Conservation (phyloP, 1,140 invertebrate species). For the Caenorhabditis tropicalis region DNA sequence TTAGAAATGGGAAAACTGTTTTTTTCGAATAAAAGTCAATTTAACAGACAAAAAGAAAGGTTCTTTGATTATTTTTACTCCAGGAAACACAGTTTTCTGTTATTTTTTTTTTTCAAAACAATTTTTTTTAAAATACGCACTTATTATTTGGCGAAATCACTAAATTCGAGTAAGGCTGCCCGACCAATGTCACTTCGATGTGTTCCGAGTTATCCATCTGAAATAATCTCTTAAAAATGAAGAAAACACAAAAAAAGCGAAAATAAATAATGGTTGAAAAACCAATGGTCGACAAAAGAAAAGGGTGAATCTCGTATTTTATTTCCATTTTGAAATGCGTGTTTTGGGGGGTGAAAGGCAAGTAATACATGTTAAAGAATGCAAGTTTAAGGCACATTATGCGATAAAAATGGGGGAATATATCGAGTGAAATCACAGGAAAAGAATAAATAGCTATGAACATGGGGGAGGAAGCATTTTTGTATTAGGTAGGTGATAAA, state of each 20-base stretch:
- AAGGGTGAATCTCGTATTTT: neutral
- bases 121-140: neutral
- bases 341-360: neutral
- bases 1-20: too few relatives aligned
- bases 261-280: too few relatives aligned
- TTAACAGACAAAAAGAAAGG: too few relatives aligned
- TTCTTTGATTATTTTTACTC: too few relatives aligned
- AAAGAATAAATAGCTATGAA: neutral
- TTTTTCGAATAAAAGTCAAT: too few relatives aligned
- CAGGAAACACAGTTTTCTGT: too few relatives aligned
- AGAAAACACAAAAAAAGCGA: neutral
- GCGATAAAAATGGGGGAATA: neutral
- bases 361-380: neutral
- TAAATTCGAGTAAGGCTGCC: slow-evolving; percentile 17
- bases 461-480: neutral
- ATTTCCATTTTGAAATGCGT: neutral
- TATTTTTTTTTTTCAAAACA: too few relatives aligned
- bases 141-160: slow-evolving; percentile 14
- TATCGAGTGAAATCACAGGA: neutral
- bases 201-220: slow-evolving; percentile 7
- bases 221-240: neutral
- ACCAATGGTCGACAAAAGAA: neutral
- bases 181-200: slow-evolving; percentile 7
- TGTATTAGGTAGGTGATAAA: too few relatives aligned
- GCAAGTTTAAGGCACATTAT: slow-evolving; percentile 32